These are phyloP conservation scores for Lathronympha strigana DNA, from an alignment of 2,888 invertebrate species.

Conservation along the genomic window DNA sequence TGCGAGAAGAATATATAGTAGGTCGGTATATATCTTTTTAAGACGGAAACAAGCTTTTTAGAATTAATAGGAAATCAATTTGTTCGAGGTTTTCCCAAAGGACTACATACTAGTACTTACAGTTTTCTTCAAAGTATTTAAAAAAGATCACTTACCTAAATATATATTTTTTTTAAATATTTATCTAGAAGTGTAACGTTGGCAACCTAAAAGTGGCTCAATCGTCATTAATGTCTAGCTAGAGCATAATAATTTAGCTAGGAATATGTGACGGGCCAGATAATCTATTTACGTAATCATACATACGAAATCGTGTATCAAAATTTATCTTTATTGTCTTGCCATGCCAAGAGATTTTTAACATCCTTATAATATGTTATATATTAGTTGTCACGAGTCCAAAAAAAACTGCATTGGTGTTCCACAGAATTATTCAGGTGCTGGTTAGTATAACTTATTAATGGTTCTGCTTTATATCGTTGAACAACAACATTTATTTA, in stretches of 20 bases:
- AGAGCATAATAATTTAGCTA: slow-evolving; percentile 35
- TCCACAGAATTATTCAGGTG: background rate
- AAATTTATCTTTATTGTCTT: slow-evolving; percentile 55
- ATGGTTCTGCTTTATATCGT: background rate
- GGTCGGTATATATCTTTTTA: no score
- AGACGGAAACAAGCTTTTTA: no score
- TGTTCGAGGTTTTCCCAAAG: no score
- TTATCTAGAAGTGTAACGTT: no score
- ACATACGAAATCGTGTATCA: slow-evolving; percentile 50
- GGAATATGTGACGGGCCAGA: slow-evolving; percentile 38
- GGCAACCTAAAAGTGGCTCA: no score
- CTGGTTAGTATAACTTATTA: background rate
- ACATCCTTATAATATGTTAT: slow-evolving; percentile 51
- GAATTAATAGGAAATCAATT: no score
- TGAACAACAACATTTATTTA: no score
- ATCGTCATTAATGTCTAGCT: slow-evolving; percentile 27
- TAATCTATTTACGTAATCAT: slow-evolving; percentile 44
- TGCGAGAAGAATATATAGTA: no score
- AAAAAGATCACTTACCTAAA: no score
- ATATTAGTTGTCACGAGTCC: slow-evolving; percentile 56
- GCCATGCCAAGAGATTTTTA: slow-evolving; percentile 58
- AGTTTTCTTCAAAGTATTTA: no score
- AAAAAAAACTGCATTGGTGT: slow-evolving; percentile 46
- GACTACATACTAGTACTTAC: no score
- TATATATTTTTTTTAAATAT: no score